Conservation (phyloP, 2,797 vertebrate species). For the Alectoris magna region DNA sequence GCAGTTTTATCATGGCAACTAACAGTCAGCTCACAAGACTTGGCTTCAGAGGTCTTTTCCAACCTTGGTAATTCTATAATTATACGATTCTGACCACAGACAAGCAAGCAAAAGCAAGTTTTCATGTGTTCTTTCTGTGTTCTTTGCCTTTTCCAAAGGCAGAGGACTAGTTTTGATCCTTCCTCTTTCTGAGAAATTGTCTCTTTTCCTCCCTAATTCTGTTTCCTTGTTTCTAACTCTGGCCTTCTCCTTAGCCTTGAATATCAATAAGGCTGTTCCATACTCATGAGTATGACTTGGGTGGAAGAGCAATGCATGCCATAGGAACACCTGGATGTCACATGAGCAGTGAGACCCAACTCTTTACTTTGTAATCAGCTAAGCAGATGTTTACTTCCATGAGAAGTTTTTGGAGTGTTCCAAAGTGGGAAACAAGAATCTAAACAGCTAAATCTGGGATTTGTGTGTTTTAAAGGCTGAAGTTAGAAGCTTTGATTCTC, state of each 20-base stretch:
- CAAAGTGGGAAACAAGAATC: background rate
- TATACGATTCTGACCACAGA: background rate
- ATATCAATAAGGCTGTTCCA: background rate
- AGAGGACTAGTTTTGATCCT: background rate
- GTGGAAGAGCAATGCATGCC: background rate
- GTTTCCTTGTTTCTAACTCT: background rate
- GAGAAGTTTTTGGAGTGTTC: background rate
- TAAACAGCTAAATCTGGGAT: background rate
- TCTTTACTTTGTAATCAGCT: background rate
- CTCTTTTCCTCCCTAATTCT: fast-evolving
- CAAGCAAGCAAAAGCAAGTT: too few species aligned
- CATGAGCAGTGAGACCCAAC: fast-evolving
- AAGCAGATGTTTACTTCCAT: background rate
- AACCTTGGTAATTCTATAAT: too few species aligned
- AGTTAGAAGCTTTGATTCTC: background rate
- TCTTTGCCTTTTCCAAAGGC: background rate
- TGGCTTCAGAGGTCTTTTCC: too few species aligned
- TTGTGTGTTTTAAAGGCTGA: background rate
- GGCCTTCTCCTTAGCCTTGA: background rate
- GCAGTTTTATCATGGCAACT: background rate
- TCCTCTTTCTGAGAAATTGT: background rate
- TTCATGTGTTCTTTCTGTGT: background rate
- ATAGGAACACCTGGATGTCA: fast-evolving
- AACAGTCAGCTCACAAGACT: too few species aligned
- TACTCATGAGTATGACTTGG: fast-evolving